Evolutionary conservation across 2,113 vertebrate species (phyloP).

Genomic region (Narcine bancroftii): DNA sequence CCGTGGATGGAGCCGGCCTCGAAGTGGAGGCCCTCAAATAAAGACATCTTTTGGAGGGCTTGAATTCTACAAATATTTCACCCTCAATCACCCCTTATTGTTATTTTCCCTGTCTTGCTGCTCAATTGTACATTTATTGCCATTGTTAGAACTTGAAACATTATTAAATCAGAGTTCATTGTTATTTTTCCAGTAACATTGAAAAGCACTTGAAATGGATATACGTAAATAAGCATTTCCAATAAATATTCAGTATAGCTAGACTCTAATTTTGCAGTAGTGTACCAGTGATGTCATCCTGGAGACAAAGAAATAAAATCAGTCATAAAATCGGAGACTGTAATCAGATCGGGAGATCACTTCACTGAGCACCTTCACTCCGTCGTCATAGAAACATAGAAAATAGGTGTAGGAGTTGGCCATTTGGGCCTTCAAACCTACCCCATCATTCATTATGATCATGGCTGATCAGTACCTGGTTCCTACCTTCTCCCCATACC

Average conservation of each 20-base stretch:
- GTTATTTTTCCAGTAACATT: not conserved
- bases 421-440: too few species aligned
- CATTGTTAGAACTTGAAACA: not conserved
- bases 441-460: too few species aligned
- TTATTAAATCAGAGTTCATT: not conserved
- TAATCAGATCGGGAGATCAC: too few species aligned
- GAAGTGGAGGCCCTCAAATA: too few species aligned
- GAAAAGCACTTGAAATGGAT: not conserved
- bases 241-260: not conserved
- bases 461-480: too few species aligned
- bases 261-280: not conserved
- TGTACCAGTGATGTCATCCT: not conserved
- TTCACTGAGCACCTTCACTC: too few species aligned
- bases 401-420: too few species aligned
- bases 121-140: not conserved
- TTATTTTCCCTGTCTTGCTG: not conserved
- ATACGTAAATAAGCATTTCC: not conserved
- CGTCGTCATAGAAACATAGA: too few species aligned
- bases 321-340: too few species aligned
- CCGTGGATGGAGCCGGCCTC: too few species aligned
- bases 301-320: not conserved
- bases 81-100: too few species aligned
- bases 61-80: not conserved
- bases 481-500: too few species aligned
- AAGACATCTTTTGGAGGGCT: not conserved